A percentile compares a stretch with the other conserved stretches of the same genome.
Conservation (phyloP, 1,140 invertebrate species). For the Macrobrachium rosenbergii region DNA sequence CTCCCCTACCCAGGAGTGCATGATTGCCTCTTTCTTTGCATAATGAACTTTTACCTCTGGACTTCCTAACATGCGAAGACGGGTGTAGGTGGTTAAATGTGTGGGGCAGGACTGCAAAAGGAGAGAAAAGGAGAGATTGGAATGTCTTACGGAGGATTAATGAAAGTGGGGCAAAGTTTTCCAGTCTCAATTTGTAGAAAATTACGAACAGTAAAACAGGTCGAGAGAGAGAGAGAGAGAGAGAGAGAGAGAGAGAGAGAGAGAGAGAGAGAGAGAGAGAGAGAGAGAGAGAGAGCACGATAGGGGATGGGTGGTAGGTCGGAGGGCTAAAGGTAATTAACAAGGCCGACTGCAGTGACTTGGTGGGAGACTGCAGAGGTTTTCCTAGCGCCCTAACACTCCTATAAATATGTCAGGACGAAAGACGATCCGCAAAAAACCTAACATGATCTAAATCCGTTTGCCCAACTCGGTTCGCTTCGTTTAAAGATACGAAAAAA, state of each 20-base stretch:
- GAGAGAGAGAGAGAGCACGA: conserved; percentile 13
- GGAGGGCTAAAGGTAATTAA: background rate
- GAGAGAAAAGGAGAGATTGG: conserved; percentile 1
- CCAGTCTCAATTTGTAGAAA: background rate
- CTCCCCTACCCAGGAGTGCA: too few relatives aligned
- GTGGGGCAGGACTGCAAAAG: background rate
- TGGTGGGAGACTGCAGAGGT: background rate
- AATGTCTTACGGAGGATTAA: background rate
- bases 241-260: background rate
- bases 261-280: background rate
- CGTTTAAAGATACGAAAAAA: too few relatives aligned
- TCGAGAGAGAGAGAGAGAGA: background rate
- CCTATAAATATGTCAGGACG: too few relatives aligned
- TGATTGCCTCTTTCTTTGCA: too few relatives aligned
- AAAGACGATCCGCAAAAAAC: too few relatives aligned
- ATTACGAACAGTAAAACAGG: background rate
- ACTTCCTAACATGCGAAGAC: too few relatives aligned
- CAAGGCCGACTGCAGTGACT: background rate
- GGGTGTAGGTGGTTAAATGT: too few relatives aligned
- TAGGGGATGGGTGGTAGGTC: background rate
- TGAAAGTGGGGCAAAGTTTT: background rate
- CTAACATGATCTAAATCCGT: too few relatives aligned
- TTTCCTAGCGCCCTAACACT: too few relatives aligned
- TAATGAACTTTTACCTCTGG: too few relatives aligned
- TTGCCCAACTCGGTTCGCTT: too few relatives aligned